phyloP scores from a whole-genome alignment of 1,140 invertebrate genomes.

The Cyphomyrmex costatus region DNA sequence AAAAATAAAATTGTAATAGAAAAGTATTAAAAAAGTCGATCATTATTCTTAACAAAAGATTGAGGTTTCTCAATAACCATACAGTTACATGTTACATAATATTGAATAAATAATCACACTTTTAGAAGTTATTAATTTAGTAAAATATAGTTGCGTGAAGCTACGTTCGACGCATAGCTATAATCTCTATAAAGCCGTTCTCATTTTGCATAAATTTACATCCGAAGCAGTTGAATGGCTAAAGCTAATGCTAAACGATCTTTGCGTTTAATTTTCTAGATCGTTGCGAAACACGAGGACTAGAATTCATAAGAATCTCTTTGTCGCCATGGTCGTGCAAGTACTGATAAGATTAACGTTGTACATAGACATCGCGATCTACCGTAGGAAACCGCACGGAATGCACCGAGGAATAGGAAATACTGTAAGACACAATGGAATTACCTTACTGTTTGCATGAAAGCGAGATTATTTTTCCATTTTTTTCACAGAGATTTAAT shows the following conservation, averaged over 20 bases:
- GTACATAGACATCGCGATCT: slow-evolving; percentile 94
- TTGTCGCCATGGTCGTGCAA: slow-evolving; percentile 94
- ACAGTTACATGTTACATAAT: not conserved
- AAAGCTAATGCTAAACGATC: not conserved
- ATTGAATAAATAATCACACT: not conserved
- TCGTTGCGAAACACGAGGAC: slow-evolving; percentile 94
- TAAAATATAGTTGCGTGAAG: not conserved
- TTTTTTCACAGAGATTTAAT: not conserved
- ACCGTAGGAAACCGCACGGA: slow-evolving; percentile 77
- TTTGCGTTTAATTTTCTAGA: slow-evolving; percentile 83
- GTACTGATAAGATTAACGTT: slow-evolving; percentile 93
- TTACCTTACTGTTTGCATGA: not conserved
- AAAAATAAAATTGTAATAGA: too few relatives aligned
- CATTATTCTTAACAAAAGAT: too few relatives aligned
- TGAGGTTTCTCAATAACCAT: too few relatives aligned
- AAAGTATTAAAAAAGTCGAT: too few relatives aligned
- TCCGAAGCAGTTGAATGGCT: not conserved
- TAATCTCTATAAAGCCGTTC: not conserved
- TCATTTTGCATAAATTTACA: slow-evolving; percentile 22
- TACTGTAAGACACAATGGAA: slow-evolving; percentile 88
- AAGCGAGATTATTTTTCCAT: not conserved
- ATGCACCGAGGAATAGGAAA: slow-evolving; percentile 90
- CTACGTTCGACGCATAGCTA: not conserved
- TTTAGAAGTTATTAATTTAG: not conserved
- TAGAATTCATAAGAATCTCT: slow-evolving; percentile 95